These are phyloP conservation scores for Ciona savignyi DNA, from an alignment of 23 tunicate species.

Conservation along the genomic window DNA sequence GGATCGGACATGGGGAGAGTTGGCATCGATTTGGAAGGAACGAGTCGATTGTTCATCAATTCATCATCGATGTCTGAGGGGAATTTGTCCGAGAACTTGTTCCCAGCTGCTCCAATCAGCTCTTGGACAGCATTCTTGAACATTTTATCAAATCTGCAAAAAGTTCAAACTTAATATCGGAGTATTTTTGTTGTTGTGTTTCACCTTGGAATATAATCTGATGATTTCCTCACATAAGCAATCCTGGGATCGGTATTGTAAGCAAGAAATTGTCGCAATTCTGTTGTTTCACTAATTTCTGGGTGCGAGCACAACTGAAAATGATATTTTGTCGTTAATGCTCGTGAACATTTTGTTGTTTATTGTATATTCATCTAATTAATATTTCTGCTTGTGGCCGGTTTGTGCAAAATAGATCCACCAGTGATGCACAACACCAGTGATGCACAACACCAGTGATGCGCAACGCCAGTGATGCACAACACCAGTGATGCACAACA, in stretches of 20 bases:
- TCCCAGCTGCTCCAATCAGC: constrained; percentile 48
- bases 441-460: no score
- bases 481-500: no score
- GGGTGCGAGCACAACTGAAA: constrained; percentile 70
- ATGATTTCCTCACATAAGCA: constrained; percentile 64
- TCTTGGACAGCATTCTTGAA: constrained; percentile 65
- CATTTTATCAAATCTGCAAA: constrained; percentile 51
- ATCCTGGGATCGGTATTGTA: constrained; percentile 73
- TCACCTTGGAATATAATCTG: constrained; percentile 82
- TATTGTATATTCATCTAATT: no score
- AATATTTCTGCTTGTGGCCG: no score
- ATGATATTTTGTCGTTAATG: no score
- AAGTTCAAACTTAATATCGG: no score
- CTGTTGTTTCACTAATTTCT: constrained; percentile 25
- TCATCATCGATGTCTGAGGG: not conserved
- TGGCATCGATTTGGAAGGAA: constrained; percentile 7
- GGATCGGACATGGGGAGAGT: not conserved
- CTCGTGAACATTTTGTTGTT: no score
- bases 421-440: no score
- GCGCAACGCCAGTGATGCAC: no score
- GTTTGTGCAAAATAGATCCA: no score
- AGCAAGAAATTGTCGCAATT: constrained; percentile 78
- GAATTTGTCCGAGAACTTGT: constrained; percentile 23
- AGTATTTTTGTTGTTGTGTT: no score
- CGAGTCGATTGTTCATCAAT: not conserved